These are phyloP conservation scores for Rallus limicola DNA, from an alignment of 2,113 vertebrate genomes.

Conservation along the genomic window DNA sequence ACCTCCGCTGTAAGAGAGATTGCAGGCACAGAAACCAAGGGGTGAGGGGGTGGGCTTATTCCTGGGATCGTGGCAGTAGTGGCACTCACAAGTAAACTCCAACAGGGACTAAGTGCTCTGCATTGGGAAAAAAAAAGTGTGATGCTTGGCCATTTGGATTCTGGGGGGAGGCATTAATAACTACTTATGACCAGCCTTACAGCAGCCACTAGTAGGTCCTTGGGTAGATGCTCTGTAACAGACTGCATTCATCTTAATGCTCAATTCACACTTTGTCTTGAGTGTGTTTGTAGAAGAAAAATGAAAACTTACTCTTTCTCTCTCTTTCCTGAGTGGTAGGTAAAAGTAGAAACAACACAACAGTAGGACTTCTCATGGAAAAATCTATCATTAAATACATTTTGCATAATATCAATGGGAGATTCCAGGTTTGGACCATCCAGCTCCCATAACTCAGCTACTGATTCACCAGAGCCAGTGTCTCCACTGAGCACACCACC, in stretches of 20 bases:
- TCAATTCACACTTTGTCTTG: background rate
- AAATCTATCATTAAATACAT: background rate
- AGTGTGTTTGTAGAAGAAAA: background rate
- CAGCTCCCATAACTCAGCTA: background rate
- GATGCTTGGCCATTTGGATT: background rate
- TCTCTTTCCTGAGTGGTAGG: background rate
- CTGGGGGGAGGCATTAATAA: background rate
- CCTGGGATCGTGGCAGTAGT: background rate
- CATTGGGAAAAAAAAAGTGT: background rate
- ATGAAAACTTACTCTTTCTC: background rate
- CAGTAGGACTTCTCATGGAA: background rate
- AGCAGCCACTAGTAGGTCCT: background rate
- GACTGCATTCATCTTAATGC: background rate
- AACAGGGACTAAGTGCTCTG: background rate
- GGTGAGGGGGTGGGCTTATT: background rate
- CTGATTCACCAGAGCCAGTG: background rate
- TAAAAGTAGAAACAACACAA: background rate
- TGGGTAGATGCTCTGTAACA: background rate
- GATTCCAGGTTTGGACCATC: background rate
- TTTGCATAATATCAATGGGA: background rate
- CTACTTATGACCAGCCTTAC: background rate
- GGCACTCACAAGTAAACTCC: background rate
- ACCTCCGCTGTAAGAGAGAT: accelerated
- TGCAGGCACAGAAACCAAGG: background rate
- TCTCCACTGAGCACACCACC: background rate